Evolutionary conservation across 2,888 invertebrate genomes (phyloP).

Genomic region (Notodonta ziczac): DNA sequence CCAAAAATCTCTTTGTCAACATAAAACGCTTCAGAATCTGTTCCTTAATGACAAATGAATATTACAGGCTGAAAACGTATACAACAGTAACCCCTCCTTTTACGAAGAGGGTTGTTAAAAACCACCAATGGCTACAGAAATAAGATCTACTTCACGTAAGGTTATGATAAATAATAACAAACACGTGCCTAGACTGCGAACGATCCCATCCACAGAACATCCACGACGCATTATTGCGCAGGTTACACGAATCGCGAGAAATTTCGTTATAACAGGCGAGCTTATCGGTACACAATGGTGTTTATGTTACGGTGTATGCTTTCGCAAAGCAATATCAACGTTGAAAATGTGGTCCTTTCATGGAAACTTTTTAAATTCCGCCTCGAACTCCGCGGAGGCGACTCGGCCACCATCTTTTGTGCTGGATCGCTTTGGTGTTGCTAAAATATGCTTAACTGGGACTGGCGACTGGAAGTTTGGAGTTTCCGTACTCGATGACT

Average conservation of each 20-base stretch:
- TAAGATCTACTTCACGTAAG: slow-evolving; percentile 29
- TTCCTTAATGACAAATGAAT: background rate
- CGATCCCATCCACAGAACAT: slow-evolving; percentile 19
- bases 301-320: slow-evolving; percentile 44
- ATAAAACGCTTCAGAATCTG: background rate
- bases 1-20: slow-evolving; percentile 10
- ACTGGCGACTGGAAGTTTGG: slow-evolving; percentile 30
- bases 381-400: slow-evolving; percentile 29
- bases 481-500: slow-evolving; percentile 21
- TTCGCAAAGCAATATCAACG: slow-evolving; percentile 40
- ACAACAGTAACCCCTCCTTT: background rate
- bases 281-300: slow-evolving; percentile 45
- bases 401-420: slow-evolving; percentile 30
- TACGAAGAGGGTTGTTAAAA: background rate
- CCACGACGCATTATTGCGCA: slow-evolving; percentile 24
- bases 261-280: slow-evolving; percentile 25
- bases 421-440: slow-evolving; percentile 27
- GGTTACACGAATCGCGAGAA: slow-evolving; percentile 39
- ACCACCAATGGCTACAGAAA: slow-evolving; percentile 15
- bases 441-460: slow-evolving; percentile 40
- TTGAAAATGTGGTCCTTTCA: slow-evolving; percentile 44
- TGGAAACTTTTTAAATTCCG: slow-evolving; percentile 43
- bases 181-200: slow-evolving; percentile 48
- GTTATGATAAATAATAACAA: slow-evolving; percentile 49
- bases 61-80: too few species aligned